These are phyloP conservation scores for Palaemon carinicauda DNA, from an alignment of 1,140 invertebrate genomes.

Conservation along the genomic window DNA sequence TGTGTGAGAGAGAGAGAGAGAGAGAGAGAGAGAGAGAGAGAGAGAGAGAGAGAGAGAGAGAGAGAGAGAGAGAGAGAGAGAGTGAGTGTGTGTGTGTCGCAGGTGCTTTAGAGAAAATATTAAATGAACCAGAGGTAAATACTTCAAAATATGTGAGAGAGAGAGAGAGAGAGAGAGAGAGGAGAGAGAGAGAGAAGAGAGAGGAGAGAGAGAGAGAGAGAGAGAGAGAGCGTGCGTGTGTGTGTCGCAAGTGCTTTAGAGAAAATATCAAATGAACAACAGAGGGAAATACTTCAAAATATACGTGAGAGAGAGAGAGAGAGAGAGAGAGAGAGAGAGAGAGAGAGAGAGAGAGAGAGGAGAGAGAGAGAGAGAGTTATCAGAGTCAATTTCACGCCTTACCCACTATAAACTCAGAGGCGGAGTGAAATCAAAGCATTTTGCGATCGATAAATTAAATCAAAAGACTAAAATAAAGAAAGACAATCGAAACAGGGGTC, in stretches of 20 bases:
- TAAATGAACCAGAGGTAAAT: neutral
- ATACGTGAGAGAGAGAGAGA: neutral
- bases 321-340: conserved; percentile 5
- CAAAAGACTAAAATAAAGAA: too few species aligned
- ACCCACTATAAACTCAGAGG: too few species aligned
- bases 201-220: neutral
- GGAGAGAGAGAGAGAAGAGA: neutral
- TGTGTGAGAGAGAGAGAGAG: neutral
- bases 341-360: conserved; percentile 5
- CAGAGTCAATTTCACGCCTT: neutral
- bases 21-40: neutral
- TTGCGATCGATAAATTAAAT: too few species aligned
- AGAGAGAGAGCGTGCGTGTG: neutral
- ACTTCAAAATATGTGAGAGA: neutral
- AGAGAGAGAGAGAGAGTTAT: neutral
- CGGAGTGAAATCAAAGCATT: too few species aligned
- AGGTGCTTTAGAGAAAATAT: too few species aligned
- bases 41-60: neutral
- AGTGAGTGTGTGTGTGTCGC: too few species aligned
- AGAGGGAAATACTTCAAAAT: neutral
- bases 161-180: neutral
- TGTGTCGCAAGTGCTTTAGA: too few species aligned
- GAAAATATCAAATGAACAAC: neutral
- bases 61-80: too few species aligned
- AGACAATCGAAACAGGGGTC: too few species aligned